These are phyloP conservation scores for Manduca sexta DNA, from an alignment of 1,140 invertebrate species.

Conservation along the genomic window DNA sequence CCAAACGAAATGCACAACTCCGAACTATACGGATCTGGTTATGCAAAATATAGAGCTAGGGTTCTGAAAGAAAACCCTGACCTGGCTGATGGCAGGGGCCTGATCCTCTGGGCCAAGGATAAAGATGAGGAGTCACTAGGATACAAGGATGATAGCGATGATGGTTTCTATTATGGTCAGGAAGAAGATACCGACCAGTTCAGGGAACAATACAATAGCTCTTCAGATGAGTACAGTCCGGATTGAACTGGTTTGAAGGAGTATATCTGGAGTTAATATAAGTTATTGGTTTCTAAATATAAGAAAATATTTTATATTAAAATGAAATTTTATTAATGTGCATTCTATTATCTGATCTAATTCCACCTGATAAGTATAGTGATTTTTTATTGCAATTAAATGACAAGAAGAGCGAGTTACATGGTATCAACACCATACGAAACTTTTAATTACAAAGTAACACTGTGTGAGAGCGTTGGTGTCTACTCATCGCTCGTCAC, in stretches of 20 bases:
- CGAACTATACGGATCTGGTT: slow-evolving; percentile 54
- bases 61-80: slow-evolving; percentile 37
- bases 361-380: no score
- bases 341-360: no score
- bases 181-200: slow-evolving; percentile 58
- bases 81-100: slow-evolving; percentile 22
- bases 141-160: slow-evolving; percentile 61
- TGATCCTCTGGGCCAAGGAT: slow-evolving; percentile 37
- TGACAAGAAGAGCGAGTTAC: no score
- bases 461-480: no score
- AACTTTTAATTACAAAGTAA: no score
- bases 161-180: slow-evolving; percentile 63
- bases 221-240: slow-evolving; percentile 36
- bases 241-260: slow-evolving; percentile 26
- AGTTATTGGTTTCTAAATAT: not conserved
- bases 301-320: slow-evolving; percentile 4
- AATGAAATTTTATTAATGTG: not conserved
- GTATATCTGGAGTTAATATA: no score
- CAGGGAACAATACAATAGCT: slow-evolving; percentile 43
- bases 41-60: slow-evolving; percentile 64
- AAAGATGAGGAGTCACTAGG: slow-evolving; percentile 37
- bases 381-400: no score
- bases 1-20: slow-evolving; percentile 43
- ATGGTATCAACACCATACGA: no score
- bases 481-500: no score